Evolutionary conservation across 1,140 invertebrate species (phyloP), one percentile per base, ranked within the genome.

Genomic region (Drosophila guanche): DNA sequence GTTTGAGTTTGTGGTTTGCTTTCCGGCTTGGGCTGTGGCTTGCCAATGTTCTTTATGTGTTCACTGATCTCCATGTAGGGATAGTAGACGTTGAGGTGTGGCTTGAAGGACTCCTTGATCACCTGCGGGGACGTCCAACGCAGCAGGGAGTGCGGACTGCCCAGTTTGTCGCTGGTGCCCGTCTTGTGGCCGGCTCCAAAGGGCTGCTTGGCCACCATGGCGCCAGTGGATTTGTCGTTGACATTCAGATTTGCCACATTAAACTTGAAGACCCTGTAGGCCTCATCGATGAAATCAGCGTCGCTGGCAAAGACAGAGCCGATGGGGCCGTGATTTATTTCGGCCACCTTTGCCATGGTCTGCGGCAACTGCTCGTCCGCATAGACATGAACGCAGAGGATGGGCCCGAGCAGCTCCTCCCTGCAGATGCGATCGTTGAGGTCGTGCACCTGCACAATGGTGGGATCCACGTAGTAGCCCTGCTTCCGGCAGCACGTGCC

Each of bases 91-190:
- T 97, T 95, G 0, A 90, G 94, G 3, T 97, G 92, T 2, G 96
- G 95, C 10, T 95, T 95, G 89, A 96, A 97, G 0, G 96, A 98
- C 92, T 98, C 96, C 92, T 99, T 99, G 51, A 99, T 95, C 0
- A 97, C 94, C 89, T 98, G 97, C 0, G 97, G 97, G 8, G 97
- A 97, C 2, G 96, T 94, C 96, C 98, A 99, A 74, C 97, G 95
- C 65, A 99, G 92, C 2, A 98, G 93, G 88, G 99, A 99, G 89
- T 97, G 96, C 1, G 98, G 98, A 25, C 98, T 98, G 27, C 99
- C 99, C 25, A 99, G 96, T 92, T 99, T 99, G 91, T 99, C 99
- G 90, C 99, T 99, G 23, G 99, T 99, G 46, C 99, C 97, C 47
- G 98, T 99, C 92, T 98, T 94, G 83, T 98, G 94, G 12, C 96